Percentiles rank a stretch among this genome's conserved stretches.
Evolutionary conservation across 2,888 invertebrate species (phyloP).

Genomic region (Caradrina clavipalpis): DNA sequence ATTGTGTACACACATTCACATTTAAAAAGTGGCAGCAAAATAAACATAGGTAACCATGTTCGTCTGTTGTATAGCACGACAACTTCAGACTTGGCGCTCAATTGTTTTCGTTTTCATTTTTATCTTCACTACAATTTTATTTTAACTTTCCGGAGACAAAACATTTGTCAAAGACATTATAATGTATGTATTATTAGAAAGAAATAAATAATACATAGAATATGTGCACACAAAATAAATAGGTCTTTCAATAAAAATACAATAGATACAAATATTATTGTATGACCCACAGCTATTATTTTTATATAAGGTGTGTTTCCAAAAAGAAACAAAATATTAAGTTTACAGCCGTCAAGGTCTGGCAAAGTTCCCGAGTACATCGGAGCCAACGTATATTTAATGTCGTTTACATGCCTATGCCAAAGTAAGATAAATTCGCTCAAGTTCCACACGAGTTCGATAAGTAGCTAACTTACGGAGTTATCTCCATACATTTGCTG

Average conservation of each 20-base stretch:
- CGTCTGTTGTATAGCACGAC: conserved; percentile 66
- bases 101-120: background rate
- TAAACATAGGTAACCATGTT: conserved; percentile 71
- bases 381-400: conserved; percentile 59
- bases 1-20: conserved; percentile 72
- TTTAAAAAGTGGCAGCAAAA: conserved; percentile 72
- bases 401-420: conserved; percentile 66
- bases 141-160: background rate
- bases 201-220: no score
- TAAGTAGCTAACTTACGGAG: conserved; percentile 69
- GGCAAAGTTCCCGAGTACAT: conserved; percentile 50
- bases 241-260: no score
- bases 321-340: conserved; percentile 42
- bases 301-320: conserved; percentile 26
- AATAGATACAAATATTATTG: no score
- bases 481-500: conserved; percentile 68
- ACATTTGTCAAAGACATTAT: background rate
- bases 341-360: conserved; percentile 48
- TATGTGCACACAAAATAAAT: no score
- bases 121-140: background rate
- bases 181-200: no score
- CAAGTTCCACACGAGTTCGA: conserved; percentile 69
- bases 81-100: conserved; percentile 48
- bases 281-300: conserved; percentile 13
- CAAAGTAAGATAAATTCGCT: conserved; percentile 70